These are phyloP conservation scores for Melanogrammus aeglefinus DNA, from an alignment of 2,797 vertebrate genomes.

Conservation along the genomic window DNA sequence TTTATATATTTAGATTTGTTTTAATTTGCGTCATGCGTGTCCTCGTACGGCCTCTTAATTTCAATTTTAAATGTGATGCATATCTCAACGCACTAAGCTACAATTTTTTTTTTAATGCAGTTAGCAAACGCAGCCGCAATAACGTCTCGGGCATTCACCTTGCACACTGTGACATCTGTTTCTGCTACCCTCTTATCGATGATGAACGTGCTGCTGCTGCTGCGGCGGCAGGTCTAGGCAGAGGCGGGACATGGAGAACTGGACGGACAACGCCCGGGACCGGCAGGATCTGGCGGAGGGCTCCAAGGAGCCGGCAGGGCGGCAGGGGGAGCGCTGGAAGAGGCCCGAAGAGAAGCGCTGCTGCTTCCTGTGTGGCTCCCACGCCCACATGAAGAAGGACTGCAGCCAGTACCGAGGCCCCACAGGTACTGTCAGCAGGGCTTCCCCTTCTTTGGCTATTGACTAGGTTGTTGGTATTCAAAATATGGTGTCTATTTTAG, in stretches of 20 bases:
- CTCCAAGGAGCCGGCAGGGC: constrained; percentile 68
- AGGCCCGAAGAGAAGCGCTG: constrained; percentile 87
- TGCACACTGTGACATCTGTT: neutral
- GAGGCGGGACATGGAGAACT: constrained; percentile 70
- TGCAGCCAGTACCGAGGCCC: constrained; percentile 83
- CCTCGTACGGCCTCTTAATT: neutral
- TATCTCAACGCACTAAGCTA: neutral
- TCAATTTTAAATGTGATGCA: neutral
- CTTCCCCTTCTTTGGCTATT: too few relatives aligned
- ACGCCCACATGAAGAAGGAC: constrained; percentile 87
- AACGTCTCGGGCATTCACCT: neutral
- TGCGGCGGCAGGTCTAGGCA: too few relatives aligned
- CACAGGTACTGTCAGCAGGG: constrained; percentile 66
- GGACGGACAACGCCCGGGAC: constrained; percentile 63
- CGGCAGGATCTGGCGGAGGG: constrained; percentile 58
- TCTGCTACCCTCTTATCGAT: neutral
- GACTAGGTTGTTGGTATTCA: neutral
- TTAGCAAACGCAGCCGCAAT: neutral
- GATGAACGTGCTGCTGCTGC: neutral
- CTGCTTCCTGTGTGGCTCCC: constrained; percentile 90
- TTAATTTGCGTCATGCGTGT: neutral
- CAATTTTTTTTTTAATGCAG: neutral
- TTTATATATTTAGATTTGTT: neutral
- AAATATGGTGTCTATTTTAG: neutral
- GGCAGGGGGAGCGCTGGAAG: constrained; percentile 77